Evolutionary conservation across 2,888 invertebrate genomes (phyloP), one percentile per base, ranked within the genome.

Genomic region (Drosophila kambysellisi): DNA sequence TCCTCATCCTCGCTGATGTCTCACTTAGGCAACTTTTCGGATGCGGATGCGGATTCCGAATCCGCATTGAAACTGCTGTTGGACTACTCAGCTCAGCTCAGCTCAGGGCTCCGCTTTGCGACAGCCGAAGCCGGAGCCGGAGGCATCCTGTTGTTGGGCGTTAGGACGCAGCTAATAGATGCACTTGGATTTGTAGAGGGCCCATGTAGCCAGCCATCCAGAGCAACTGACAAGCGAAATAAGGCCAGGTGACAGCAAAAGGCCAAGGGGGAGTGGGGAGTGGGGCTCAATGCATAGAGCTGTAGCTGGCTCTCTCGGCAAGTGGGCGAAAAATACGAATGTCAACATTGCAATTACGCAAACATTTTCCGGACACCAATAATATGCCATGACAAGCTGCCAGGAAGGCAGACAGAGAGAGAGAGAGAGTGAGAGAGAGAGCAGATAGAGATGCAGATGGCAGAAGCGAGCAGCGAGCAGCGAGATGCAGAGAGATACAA

Each of bases 281-380:
- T 11, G 37, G 35, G 20, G 8, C 25, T 12, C 12, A 25, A 15
- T 46, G 46, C 17, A 41, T 2, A 4, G 57, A 4, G 57, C 68
- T 57, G 64, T 46, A 57, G 58, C 54, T 50, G 64, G 50, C 52
- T 61, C 54, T 30, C 29, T 20, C 50, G 51, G 56, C 68, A 59
- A 70, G 65, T 69, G 69, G 76, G 68, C 76, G 71, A 82, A 79
- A 89, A 90, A 89, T 89, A 82, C 90, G 90, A 91, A 91, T 91
- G 91, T 91, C 91, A 91, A 88, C 90, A 91, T 91, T 91, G 91
- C 91, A 91, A 91, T 91, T 91, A 91, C 86, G 91, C 89, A 86
- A 91, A 81, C 91, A 91, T 91, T 91, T 91, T 90, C 82, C 80
- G 89, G 89, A 91, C 91, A 91, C 91, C 91, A 91, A 91, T 91